A percentile compares a stretch with the other conserved stretches of the same genome.
These are phyloP conservation scores for Dermatemys mawii DNA, from an alignment of 2,113 vertebrate genomes.

Conservation along the genomic window DNA sequence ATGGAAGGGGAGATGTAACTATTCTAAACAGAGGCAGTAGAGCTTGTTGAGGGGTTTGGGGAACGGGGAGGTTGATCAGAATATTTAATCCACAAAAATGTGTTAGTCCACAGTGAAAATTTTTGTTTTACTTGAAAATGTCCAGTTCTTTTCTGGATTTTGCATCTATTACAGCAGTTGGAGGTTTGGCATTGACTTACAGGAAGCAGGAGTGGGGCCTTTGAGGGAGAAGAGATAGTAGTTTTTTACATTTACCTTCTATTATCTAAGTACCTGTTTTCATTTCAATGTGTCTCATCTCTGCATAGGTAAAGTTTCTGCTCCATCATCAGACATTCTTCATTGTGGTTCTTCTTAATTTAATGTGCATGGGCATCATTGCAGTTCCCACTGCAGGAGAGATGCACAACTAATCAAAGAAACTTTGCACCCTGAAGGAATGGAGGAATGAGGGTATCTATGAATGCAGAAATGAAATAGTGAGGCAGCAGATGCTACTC, in stretches of 20 bases:
- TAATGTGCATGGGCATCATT: accelerated
- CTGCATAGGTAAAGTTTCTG: neutral
- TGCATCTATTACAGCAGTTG: neutral
- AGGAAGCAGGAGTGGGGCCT: neutral
- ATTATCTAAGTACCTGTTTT: neutral
- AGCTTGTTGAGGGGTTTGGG: neutral
- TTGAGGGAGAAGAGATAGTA: neutral
- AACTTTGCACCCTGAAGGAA: neutral
- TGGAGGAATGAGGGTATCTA: neutral
- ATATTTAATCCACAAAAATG: conserved; percentile 26
- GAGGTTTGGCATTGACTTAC: conserved; percentile 45
- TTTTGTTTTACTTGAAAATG: conserved; percentile 24
- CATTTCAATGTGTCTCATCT: conserved; percentile 1
- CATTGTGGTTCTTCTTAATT: neutral
- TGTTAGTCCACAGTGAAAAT: conserved; percentile 23
- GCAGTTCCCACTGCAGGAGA: neutral
- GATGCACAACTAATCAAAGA: neutral
- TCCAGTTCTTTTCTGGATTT: conserved; percentile 38
- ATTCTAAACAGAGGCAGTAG: conserved; percentile 54
- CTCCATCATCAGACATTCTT: neutral
- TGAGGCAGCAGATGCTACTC: neutral
- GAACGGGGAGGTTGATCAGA: conserved; percentile 45
- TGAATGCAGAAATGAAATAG: neutral
- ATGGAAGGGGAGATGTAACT: conserved; percentile 59
- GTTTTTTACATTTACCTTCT: conserved; percentile 9